phyloP scores from a whole-genome alignment of 2,113 vertebrate species.

The Cynoglossus semilaevis region DNA sequence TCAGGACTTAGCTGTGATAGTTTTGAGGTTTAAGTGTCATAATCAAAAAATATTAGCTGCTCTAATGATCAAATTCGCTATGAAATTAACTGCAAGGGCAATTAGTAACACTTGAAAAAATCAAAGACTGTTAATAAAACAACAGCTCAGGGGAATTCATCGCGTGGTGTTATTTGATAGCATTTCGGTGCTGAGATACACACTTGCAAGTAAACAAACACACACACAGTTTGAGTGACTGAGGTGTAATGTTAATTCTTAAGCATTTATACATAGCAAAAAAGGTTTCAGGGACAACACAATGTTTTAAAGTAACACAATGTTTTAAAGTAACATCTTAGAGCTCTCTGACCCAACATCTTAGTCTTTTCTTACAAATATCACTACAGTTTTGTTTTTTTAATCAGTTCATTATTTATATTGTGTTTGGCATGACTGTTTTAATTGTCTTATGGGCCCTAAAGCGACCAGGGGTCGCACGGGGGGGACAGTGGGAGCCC shows the following conservation, averaged over 20 bases:
- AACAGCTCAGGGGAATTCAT: slow-evolving; percentile 20
- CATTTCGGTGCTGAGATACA: slow-evolving; percentile 2
- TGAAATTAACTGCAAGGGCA: slow-evolving; percentile 45
- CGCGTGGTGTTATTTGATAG: slow-evolving; percentile 22
- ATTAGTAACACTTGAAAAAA: slow-evolving; percentile 26
- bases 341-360: no score
- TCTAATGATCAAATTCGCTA: slow-evolving; percentile 42
- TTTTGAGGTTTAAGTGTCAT: slow-evolving; percentile 20
- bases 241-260: no score
- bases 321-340: no score
- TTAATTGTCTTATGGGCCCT: slow-evolving; percentile 6
- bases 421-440: slow-evolving; percentile 5
- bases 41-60: slow-evolving; percentile 30
- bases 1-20: slow-evolving; percentile 9
- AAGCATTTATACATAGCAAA: no score
- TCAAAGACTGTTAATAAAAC: slow-evolving; percentile 24
- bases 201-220: slow-evolving; percentile 6
- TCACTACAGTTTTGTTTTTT: slow-evolving; percentile 15
- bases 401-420: slow-evolving; percentile 19
- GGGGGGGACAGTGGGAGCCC: slow-evolving; percentile 6
- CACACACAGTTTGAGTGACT: not conserved
- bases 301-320: no score
- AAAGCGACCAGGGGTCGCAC: slow-evolving; percentile 1
- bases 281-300: no score
- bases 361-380: no score